Evolutionary conservation across 1,140 invertebrate genomes (phyloP).

Genomic region (Drosophila littoralis): DNA sequence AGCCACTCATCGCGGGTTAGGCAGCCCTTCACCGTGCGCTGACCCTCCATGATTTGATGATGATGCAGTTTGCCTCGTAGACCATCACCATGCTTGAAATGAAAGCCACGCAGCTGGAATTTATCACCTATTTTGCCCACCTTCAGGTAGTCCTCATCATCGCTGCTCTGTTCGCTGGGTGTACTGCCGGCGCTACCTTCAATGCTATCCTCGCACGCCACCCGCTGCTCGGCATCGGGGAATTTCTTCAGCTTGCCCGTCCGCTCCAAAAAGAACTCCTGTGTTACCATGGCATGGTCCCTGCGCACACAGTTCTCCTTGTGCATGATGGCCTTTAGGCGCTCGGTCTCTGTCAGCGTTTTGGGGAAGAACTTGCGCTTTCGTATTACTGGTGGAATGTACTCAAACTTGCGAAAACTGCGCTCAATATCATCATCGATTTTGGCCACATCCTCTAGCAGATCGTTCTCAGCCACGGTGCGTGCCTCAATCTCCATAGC

Average conservation of each 20-base stretch:
- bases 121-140: slow-evolving; percentile 72
- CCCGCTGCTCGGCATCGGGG: slow-evolving; percentile 57
- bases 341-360: slow-evolving; percentile 68
- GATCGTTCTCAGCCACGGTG: slow-evolving; percentile 62
- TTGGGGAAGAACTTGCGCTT: slow-evolving; percentile 69
- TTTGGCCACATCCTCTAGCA: slow-evolving; percentile 50
- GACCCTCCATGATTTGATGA: slow-evolving; percentile 66
- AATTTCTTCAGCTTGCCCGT: slow-evolving; percentile 60
- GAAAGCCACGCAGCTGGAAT: slow-evolving; percentile 74
- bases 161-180: slow-evolving; percentile 71
- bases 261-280: slow-evolving; percentile 63
- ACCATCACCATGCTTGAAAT: slow-evolving; percentile 71
- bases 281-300: slow-evolving; percentile 58
- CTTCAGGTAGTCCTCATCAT: slow-evolving; percentile 75
- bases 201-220: slow-evolving; percentile 58
- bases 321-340: slow-evolving; percentile 67
- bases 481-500: slow-evolving; percentile 46
- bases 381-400: slow-evolving; percentile 55
- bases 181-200: slow-evolving; percentile 52
- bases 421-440: slow-evolving; percentile 74
- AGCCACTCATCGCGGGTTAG: slow-evolving; percentile 79
- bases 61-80: slow-evolving; percentile 75
- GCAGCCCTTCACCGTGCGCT: slow-evolving; percentile 70
- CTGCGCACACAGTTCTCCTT: slow-evolving; percentile 59
- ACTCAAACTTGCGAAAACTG: slow-evolving; percentile 61